Base-by-base conservation (phyloP, 2,888 invertebrate species). In the Automeris io region DNA sequence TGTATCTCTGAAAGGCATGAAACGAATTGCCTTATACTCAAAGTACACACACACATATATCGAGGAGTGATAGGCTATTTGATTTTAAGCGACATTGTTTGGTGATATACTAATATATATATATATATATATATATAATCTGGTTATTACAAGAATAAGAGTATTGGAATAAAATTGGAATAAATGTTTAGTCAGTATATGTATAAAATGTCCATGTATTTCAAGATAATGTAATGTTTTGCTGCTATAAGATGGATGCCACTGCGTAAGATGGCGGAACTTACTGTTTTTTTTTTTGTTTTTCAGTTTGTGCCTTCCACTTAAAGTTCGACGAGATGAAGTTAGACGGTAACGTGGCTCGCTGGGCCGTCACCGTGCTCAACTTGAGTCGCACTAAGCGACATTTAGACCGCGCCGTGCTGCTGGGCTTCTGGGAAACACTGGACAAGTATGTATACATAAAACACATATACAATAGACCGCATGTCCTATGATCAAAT, bases 401-500 rank as follows among this genome's bases (percentile, higher is more conserved):
- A 37, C 99, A 99, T 90, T 91, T 99, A 62, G 99, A 99, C 86
- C 90, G 98, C 61, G 99, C 99, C 32, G 94, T 94, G 19, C 88
- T 99, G 37, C 95, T 98, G 90, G 92, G 93, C 52, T 98, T 99
- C 83, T 99, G 99, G 99, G 98, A 98, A 77, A 93, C 93, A 48
- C 88, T 99, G 26, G 99, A 99, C 83, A 95, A 93, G 95, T 97
- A 86, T 74, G 90, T 86, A 46, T 16, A 29, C 13, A 6, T 18
- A 3, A 5, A 21, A 18, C 18, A 11, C 19, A n/a, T n/a, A n/a
- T n/a, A n/a, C n/a, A n/a, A n/a, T n/a, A n/a, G n/a, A n/a, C n/a
- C n/a, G n/a, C n/a, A n/a, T n/a, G n/a, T n/a, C n/a, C n/a, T n/a
- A n/a, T n/a, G n/a, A n/a, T n/a, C n/a, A n/a, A n/a, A n/a, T n/a